Base-by-base conservation (phyloP, 2,113 vertebrate genomes). In the Castor canadensis region DNA sequence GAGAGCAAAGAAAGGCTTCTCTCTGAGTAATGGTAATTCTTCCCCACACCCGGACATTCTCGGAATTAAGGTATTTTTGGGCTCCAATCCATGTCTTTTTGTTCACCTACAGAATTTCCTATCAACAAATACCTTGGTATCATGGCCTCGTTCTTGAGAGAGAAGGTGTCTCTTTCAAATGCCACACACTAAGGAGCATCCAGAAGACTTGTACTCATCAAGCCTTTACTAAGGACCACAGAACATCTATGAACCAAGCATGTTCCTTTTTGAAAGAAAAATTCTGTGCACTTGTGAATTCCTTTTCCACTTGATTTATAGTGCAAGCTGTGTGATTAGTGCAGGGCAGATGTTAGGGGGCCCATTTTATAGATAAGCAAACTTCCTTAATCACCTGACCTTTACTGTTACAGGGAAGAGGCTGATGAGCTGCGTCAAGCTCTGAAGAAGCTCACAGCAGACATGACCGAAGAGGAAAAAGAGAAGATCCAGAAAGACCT, bases 401-500 rank as follows among this genome's bases (percentile, higher is more conserved):
- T 87, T 75, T n/a, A 1, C 10, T 20, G 10, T 87, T 87, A 15
- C 85, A 97, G 96, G 35, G 32, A 52, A 0, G 88, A 96, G 32
- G 85, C 71, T 26, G n/a, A 35, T 0, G 17, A 0, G 0, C 58
- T 96, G 1, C 0, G 0, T 15, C 35, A 52, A 45, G 24, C 1
- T 49, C 81, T 92, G 69, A 49, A 9, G 0, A 0, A 16, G 11
- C 11, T 7, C 8, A 1, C 5, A 6, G 4, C 1, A 6, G 22
- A 43, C 35, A 4, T 9, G 6, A 24, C 12, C 6, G 0, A 4
- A 1, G 45, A 58, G 1, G 35, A 67, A 1, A 0, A 40, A 32
- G 43, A 72, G 0, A 0, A 1, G 2, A 3, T 0, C 22, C 32
- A 40, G 3, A 1, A 73, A 5, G 38, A 43, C 0, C 17, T 1